Evolutionary conservation across 2,113 vertebrate genomes (phyloP).

Genomic region (Peucedramus taeniatus): DNA sequence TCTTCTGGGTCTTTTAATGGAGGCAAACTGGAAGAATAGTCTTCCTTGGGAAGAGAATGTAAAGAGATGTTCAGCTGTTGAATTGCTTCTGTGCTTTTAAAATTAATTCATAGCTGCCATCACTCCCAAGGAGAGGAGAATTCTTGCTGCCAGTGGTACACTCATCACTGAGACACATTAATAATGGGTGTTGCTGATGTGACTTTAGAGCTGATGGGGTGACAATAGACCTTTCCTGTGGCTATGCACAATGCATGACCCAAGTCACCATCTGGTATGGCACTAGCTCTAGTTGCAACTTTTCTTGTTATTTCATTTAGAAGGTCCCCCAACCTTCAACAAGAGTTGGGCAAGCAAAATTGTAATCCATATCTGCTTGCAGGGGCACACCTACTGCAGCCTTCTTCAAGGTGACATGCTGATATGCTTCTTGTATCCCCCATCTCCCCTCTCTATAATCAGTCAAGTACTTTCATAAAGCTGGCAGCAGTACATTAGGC

Average conservation of each 20-base stretch:
- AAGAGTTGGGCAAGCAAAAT: background rate
- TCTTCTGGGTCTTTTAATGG: background rate
- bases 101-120: background rate
- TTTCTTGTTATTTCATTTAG: background rate
- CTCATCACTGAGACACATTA: background rate
- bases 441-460: background rate
- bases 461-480: background rate
- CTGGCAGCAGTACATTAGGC: background rate
- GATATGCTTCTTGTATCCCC: fast-evolving
- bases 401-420: background rate
- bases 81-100: background rate
- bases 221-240: background rate
- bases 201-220: background rate
- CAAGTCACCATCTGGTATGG: background rate
- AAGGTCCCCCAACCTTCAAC: background rate
- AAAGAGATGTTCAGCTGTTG: background rate
- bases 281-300: background rate
- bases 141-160: background rate
- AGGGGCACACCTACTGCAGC: background rate
- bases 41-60: background rate
- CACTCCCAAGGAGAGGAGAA: background rate
- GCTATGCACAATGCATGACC: fast-evolving
- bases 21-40: background rate
- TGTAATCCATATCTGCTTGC: background rate
- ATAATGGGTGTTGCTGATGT: background rate